Percentiles rank a stretch among this genome's conserved stretches.
Conservation (phyloP, 2,888 invertebrate species). For the Acleris holmiana region DNA sequence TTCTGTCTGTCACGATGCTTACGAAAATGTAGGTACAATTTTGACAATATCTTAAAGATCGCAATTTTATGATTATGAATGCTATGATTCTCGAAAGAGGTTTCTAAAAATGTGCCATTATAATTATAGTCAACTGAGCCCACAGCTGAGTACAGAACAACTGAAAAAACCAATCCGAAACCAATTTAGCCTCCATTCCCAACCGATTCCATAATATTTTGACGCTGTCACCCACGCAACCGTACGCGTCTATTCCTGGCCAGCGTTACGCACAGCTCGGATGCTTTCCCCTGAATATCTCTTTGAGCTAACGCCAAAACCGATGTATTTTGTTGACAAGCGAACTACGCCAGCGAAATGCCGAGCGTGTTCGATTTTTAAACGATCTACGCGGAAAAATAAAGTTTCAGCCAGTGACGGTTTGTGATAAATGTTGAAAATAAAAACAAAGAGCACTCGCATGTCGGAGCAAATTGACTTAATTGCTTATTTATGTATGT, state of each 20-base stretch:
- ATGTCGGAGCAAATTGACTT: constrained; percentile 62
- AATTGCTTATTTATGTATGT: constrained; percentile 42
- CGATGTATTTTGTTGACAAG: constrained; percentile 38
- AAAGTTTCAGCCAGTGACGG: constrained; percentile 55
- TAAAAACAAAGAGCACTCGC: constrained; percentile 50
- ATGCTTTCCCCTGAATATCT: constrained; percentile 36
- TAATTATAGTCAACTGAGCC: no score
- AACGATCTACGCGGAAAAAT: constrained; percentile 46
- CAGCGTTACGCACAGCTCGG: constrained; percentile 41
- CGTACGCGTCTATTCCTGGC: constrained; percentile 60
- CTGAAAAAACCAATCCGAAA: no score
- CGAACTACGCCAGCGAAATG: constrained; percentile 27
- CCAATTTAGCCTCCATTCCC: constrained; percentile 45
- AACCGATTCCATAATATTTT: constrained; percentile 65
- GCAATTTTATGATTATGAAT: no score
- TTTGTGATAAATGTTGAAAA: constrained; percentile 67
- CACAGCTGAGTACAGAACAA: no score
- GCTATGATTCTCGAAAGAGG: no score
- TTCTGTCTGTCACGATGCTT: no score
- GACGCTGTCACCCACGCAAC: constrained; percentile 69
- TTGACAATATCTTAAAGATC: no score
- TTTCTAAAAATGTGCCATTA: no score
- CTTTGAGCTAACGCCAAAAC: constrained; percentile 38
- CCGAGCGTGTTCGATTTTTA: constrained; percentile 29
- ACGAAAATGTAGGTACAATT: no score